A percentile compares a stretch with the other conserved stretches of the same genome.
Conservation (phyloP, 2,888 invertebrate species). For the Macrophya annulata region DNA sequence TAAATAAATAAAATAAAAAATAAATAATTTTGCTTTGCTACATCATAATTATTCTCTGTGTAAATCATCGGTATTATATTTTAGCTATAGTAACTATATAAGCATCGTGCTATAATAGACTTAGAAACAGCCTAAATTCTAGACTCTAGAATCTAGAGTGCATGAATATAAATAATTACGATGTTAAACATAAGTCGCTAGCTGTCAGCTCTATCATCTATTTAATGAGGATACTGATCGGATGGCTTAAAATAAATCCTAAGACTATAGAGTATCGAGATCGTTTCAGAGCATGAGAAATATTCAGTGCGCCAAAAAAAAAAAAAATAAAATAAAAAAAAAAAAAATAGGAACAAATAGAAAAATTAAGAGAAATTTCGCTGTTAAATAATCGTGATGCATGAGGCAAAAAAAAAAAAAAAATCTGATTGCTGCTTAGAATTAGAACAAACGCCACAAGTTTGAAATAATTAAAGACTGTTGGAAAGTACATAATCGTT, state of each 20-base stretch:
- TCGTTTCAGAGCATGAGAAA: background rate
- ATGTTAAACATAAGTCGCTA: background rate
- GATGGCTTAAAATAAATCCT: conserved; percentile 13
- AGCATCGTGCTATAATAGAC: conserved; percentile 33
- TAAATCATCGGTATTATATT: background rate
- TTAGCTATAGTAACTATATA: conserved; percentile 1
- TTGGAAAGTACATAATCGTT: background rate
- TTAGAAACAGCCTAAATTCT: conserved; percentile 5
- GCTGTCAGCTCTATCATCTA: background rate
- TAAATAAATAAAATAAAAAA: background rate
- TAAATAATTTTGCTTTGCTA: conserved; percentile 45
- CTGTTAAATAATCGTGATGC: conserved; percentile 11
- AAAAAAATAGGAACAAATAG: background rate
- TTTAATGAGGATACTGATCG: background rate
- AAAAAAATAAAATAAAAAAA: background rate
- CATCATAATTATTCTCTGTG: background rate
- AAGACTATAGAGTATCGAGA: background rate
- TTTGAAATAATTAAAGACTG: conserved; percentile 33
- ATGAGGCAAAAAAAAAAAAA: background rate
- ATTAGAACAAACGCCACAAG: conserved; percentile 15
- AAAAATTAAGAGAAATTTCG: background rate
- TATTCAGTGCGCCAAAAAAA: background rate
- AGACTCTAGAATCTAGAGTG: conserved; percentile 26
- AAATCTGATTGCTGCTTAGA: background rate
- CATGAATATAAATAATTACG: conserved; percentile 6